Percentiles rank a stretch among this genome's conserved stretches.
These are phyloP conservation scores for Neoscelio sp. DNA, from an alignment of 2,888 invertebrate genomes.

Conservation along the genomic window DNA sequence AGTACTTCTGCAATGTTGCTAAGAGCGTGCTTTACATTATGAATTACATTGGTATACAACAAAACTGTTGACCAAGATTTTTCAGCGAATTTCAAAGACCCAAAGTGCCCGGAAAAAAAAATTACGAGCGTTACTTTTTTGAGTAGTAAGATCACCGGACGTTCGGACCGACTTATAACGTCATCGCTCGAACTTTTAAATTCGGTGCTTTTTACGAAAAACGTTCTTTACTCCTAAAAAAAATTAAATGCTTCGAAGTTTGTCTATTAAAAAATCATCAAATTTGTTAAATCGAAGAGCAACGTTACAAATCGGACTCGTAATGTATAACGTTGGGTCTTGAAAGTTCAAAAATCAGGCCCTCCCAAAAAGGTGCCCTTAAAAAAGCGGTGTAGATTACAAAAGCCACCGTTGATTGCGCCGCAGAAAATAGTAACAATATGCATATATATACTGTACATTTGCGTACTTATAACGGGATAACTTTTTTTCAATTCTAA, in stretches of 20 bases:
- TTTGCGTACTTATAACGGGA: conserved; percentile 17
- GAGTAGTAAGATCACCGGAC: no score
- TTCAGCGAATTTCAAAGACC: no score
- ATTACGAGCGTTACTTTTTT: no score
- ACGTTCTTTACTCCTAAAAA: no score
- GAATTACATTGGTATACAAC: conserved; percentile 26
- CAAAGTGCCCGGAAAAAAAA: neutral
- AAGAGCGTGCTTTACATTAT: conserved; percentile 40
- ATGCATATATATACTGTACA: conserved; percentile 31
- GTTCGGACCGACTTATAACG: no score
- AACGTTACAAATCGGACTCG: no score
- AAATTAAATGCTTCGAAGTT: neutral
- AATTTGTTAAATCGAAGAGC: no score
- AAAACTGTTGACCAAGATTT: conserved; percentile 17
- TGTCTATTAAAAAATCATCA: neutral
- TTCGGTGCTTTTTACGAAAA: no score
- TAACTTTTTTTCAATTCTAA: no score
- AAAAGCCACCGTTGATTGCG: conserved; percentile 58
- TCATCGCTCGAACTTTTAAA: no score
- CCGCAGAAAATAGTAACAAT: no score
- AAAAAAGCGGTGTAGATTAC: conserved; percentile 58
- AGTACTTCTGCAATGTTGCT: conserved; percentile 40
- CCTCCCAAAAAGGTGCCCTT: neutral
- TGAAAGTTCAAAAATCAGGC: neutral
- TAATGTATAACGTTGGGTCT: no score